Conservation (phyloP, 2,797 vertebrate species). For the Amniataba percoides region DNA sequence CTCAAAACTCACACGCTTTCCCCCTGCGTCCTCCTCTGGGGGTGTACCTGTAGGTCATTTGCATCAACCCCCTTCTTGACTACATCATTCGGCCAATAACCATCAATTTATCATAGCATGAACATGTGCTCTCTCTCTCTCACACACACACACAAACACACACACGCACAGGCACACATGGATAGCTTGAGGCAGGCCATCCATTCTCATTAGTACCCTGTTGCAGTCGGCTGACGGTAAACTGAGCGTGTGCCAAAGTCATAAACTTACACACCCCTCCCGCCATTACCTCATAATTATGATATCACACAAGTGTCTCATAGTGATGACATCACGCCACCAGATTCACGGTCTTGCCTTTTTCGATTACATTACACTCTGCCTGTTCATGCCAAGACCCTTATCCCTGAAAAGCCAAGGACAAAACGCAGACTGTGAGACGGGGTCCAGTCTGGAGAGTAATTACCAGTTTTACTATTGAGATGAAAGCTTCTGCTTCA, state of each 20-base stretch:
- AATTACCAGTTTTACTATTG: conserved; percentile 67
- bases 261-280: conserved; percentile 80
- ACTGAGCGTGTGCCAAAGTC: conserved; percentile 82
- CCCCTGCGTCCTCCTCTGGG: conserved; percentile 33
- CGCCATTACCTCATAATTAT: conserved; percentile 85
- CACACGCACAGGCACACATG: conserved; percentile 47
- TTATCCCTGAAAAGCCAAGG: conserved; percentile 73
- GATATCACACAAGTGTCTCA: conserved; percentile 84
- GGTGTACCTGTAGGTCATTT: conserved; percentile 59
- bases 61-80: conserved; percentile 35
- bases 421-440: conserved; percentile 63
- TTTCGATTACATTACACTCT: conserved; percentile 73
- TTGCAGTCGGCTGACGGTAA: conserved; percentile 75
- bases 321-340: conserved; percentile 82
- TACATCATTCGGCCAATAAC: conserved; percentile 59
- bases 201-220: conserved; percentile 82
- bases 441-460: conserved; percentile 55
- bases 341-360: conserved; percentile 73
- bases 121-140: conserved; percentile 35
- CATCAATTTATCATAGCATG: conserved; percentile 65
- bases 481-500: conserved; percentile 60
- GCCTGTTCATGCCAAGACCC: conserved; percentile 61
- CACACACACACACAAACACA: conserved; percentile 30
- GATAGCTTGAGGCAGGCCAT: conserved; percentile 72
- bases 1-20: conserved; percentile 35